A percentile compares a stretch with the other conserved stretches of the same genome.
Conservation (phyloP, 2,888 invertebrate species). For the Tinea semifulvella region DNA sequence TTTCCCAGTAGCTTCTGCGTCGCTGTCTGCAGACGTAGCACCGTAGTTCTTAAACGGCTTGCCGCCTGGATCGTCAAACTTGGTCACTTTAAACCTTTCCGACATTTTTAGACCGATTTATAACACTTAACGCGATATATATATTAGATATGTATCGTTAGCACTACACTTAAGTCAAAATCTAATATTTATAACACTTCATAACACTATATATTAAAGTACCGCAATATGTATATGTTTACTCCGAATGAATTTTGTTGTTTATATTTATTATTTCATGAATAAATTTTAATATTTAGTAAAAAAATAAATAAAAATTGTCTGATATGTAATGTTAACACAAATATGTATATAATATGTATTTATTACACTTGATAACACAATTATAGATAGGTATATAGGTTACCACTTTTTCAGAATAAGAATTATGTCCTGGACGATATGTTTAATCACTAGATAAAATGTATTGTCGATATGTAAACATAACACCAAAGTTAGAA, state of each 20-base stretch:
- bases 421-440: not conserved
- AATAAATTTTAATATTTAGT: no score
- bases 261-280: no score
- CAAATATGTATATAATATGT: not conserved
- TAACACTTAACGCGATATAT: no score
- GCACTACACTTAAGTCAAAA: not conserved
- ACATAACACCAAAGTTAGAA: not conserved
- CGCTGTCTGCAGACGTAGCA: constrained; percentile 61
- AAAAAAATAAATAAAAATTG: not conserved
- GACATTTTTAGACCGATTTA: constrained; percentile 46
- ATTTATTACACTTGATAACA: no score
- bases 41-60: constrained; percentile 67
- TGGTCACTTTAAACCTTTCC: constrained; percentile 69
- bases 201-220: no score
- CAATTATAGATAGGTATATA: no score
- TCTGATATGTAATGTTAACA: no score
- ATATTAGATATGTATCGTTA: not conserved
- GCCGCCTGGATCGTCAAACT: constrained; percentile 62
- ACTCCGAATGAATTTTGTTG: no score
- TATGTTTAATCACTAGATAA: constrained; percentile 4
- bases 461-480: no score
- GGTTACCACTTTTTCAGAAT: no score
- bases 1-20: constrained; percentile 53
- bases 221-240: no score
- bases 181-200: no score